Conservation (phyloP, 1,140 invertebrate species). For the Megalopta genalis region DNA sequence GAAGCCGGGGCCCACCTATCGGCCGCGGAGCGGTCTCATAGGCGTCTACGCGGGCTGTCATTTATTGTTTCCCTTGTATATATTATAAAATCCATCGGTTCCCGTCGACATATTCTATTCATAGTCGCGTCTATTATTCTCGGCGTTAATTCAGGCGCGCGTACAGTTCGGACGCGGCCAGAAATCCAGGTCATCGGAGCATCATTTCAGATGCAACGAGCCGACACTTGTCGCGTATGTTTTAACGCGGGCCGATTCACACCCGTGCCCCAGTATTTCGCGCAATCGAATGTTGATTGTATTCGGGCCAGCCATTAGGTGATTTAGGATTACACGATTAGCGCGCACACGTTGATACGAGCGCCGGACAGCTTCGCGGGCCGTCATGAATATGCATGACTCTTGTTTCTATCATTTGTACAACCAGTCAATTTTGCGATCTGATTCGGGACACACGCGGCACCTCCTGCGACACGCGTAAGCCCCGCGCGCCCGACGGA, state of each 20-base stretch:
- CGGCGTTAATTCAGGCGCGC: no score
- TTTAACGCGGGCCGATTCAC: not conserved
- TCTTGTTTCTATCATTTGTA: constrained; percentile 36
- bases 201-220: constrained; percentile 1
- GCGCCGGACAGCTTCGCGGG: constrained; percentile 6
- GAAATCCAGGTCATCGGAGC: no score
- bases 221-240: not conserved
- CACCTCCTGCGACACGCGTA: not conserved
- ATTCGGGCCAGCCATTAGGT: constrained; percentile 24
- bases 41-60: no score
- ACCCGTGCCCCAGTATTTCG: not conserved
- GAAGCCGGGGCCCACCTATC: no score
- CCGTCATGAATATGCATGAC: constrained; percentile 39
- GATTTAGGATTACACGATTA: constrained; percentile 49
- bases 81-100: no score
- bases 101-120: no score
- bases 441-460: not conserved
- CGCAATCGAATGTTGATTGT: constrained; percentile 38
- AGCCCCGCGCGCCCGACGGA: no score
- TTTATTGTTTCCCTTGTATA: no score
- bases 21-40: no score
- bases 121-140: no score
- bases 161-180: no score
- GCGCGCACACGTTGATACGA: constrained; percentile 4
- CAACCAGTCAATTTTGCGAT: constrained; percentile 25